Conservation (phyloP, 2,113 vertebrate genomes). For the Apodemus sylvaticus region DNA sequence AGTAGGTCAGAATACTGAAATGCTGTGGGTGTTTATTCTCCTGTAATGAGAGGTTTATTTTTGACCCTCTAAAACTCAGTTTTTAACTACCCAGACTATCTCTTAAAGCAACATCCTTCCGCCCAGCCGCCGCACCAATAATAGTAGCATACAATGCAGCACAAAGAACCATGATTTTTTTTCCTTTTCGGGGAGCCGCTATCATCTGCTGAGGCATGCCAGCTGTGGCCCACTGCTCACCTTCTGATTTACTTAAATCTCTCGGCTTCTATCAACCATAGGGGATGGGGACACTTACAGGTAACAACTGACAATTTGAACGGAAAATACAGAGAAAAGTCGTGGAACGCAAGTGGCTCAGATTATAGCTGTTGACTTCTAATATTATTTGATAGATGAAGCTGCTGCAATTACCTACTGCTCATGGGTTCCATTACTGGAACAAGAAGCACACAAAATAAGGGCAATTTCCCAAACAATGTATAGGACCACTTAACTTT, state of each 20-base stretch:
- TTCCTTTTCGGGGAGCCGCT: conserved; percentile 79
- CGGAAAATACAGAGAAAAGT: conserved; percentile 88
- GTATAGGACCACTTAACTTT: conserved; percentile 95
- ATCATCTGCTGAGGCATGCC: conserved; percentile 81
- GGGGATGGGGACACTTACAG: conserved; percentile 88
- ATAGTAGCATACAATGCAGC: conserved; percentile 82
- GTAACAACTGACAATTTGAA: conserved; percentile 90
- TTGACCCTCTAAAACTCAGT: conserved; percentile 59
- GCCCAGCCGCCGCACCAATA: conserved; percentile 74
- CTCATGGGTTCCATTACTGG: conserved; percentile 94
- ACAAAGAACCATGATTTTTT: conserved; percentile 81
- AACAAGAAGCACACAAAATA: conserved; percentile 94
- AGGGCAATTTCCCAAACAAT: conserved; percentile 96
- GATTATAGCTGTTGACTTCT: conserved; percentile 94
- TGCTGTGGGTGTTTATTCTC: conserved; percentile 9
- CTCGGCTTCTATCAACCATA: conserved; percentile 86
- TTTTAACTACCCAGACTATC: conserved; percentile 70
- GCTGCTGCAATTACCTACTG: conserved; percentile 94
- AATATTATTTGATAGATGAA: conserved; percentile 96
- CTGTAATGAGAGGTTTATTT: conserved; percentile 68
- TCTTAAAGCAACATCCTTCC: conserved; percentile 48
- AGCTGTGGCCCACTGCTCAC: conserved; percentile 72
- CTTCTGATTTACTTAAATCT: conserved; percentile 89
- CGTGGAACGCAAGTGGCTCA: conserved; percentile 88
- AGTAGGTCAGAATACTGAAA: conserved; percentile 64